Base-by-base conservation (phyloP, 2,888 invertebrate species). In the Diabrotica balteata region DNA sequence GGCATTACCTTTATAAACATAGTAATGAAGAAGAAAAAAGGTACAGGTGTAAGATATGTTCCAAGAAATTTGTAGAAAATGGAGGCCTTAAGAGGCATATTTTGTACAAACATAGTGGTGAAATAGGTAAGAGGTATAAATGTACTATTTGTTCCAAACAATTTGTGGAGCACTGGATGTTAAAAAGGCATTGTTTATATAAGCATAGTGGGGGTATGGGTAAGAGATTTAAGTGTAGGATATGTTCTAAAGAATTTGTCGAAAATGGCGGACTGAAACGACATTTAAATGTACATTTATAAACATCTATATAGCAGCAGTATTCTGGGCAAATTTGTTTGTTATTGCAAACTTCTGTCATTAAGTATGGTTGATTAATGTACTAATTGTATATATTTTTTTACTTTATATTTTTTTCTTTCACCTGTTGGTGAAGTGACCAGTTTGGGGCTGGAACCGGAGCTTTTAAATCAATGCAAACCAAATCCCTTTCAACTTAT, bases 161-260 rank as follows among this genome's bases (percentile, higher is more conserved):
- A 11, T 57, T 57, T 11, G 55, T 57, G 8, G 55, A 57, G 9
- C 55, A 57, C 7, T 57, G 55, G 55, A 57, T 57, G 55, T 8
- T 57, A 11, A 57, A 57, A 57, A 57, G 55, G 55, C 55, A 57
- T 57, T 57, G 55, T 57, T 57, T 57, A 9, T 57, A 57, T 17
- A 57, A 57, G 45, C 55, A 57, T 45, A 57, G 55, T 45, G 55
- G 55, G 9, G 55, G 55, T 45, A 57, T 57, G 55, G 55, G 55
- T 11, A 57, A 57, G 44, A 44, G 55, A 45, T 57, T 57, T 17
- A 57, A 57, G 45, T 57, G 55, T 44, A 57, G 55, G 17, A 57
- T 57, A 43, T 57, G 55, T 45, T 57, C 55, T 11, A 57, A 57
- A 57, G 55, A 57, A 45, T 57, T 57, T 45, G 55, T 57, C 17